Base-by-base conservation (phyloP, 2,888 invertebrate genomes). In the Gasteruption jaculator region DNA sequence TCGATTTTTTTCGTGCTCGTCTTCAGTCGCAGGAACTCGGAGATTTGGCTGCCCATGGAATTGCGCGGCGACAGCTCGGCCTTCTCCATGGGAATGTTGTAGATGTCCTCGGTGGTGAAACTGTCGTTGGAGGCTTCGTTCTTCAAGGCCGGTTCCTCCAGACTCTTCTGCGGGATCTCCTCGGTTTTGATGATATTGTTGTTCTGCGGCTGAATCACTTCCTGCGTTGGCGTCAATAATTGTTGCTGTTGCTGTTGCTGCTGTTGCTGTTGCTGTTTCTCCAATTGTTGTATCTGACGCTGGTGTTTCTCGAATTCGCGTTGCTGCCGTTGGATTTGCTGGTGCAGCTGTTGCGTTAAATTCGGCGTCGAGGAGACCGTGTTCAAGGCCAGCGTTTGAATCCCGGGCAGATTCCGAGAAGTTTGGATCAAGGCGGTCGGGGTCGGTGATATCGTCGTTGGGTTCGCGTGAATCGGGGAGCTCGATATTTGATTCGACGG, bases 41-140 rank as follows among this genome's bases (percentile, higher is more conserved):
- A 68, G 31, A 71, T 71, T 26, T 67, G 70, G n/a, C n/a, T n/a
- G 8, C 64, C 68, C 6, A 70, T 68, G 3, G 70, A 62, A 34
- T 58, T 63, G 20, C 68, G 61, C 1, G 60, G 38, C 1, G 60
- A 52, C n/a, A 63, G 32, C 2, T 58, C 38, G 5, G 47, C 45
- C 4, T 68, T 68, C 38, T 68, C 68, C 10, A 67, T 65, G 19
- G 64, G 69, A 8, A 71, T 49, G 48, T 65, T 69, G 6, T 70
- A 38, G 40, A 68, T 68, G 15, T 69, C 68, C 18, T 71, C 69
- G 6, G 68, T 56, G 5, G 66, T 58, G 36, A 63, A 72, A 11
- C 57, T 60, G 38, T 65, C 61, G 21, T 56, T 61, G 40, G 56
- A 57, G 16, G 43, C 52, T n/a, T 58, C 27, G 36, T 8, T 52